Evolutionary conservation across 2,797 vertebrate species (phyloP).

Genomic region (Halcyon smyrnensis): DNA sequence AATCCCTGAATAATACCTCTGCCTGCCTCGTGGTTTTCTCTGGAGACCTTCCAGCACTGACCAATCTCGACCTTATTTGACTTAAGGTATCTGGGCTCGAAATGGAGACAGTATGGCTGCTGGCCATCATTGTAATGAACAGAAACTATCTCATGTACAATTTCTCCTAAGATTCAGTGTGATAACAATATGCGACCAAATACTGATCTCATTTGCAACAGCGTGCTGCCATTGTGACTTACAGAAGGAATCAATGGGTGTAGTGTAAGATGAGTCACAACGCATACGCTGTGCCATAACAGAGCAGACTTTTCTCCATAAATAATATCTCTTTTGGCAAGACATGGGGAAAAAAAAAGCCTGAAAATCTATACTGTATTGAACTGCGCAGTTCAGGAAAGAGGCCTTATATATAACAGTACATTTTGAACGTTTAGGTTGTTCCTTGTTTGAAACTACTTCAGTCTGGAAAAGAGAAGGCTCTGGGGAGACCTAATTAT

Average conservation of each 20-base stretch:
- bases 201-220: background rate
- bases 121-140: background rate
- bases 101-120: background rate
- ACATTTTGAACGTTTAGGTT: background rate
- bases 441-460: background rate
- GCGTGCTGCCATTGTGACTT: background rate
- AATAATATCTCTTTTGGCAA: slow-evolving; percentile 30
- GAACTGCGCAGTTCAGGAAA: background rate
- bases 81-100: background rate
- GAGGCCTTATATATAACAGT: background rate
- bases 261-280: background rate
- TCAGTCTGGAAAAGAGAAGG: too few relatives aligned
- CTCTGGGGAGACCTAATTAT: too few relatives aligned
- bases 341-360: background rate
- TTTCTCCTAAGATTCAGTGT: background rate
- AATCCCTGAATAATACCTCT: background rate
- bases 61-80: background rate
- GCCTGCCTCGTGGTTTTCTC: background rate
- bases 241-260: background rate
- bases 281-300: background rate
- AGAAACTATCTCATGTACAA: background rate
- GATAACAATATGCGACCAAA: background rate
- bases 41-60: background rate
- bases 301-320: background rate
- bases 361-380: background rate